Conservation (phyloP, 2,113 vertebrate genomes). For the Saguinus midas region DNA sequence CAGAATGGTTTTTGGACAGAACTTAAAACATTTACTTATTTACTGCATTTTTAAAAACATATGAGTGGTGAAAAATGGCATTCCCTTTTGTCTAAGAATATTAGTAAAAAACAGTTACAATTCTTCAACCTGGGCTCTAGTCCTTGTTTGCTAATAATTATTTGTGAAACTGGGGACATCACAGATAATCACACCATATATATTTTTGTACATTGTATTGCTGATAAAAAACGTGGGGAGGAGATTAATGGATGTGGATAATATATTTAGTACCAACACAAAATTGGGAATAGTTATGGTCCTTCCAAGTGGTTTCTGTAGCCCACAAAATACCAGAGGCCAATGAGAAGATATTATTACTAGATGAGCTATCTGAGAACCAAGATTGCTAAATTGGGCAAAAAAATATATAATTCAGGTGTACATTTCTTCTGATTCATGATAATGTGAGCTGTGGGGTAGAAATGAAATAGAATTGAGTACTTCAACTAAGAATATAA, state of each 20-base stretch:
- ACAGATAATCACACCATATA: neutral
- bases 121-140: neutral
- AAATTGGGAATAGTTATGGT: neutral
- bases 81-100: neutral
- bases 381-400: neutral
- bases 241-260: neutral
- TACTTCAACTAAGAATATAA: neutral
- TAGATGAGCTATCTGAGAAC: neutral
- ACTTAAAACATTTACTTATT: neutral
- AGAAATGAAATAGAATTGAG: neutral
- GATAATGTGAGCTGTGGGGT: neutral
- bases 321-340: neutral
- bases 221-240: neutral
- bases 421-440: neutral
- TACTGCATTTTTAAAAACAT: neutral
- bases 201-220: neutral
- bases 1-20: neutral
- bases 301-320: neutral
- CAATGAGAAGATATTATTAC: neutral
- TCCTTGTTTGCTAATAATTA: neutral
- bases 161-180: neutral
- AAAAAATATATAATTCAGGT: neutral
- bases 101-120: conserved; percentile 18
- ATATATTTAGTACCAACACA: neutral
- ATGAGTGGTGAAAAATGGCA: neutral